A percentile compares a stretch with the other conserved stretches of the same genome.
Evolutionary conservation across 1,140 invertebrate genomes (phyloP).

Genomic region (Eumaeus atala): DNA sequence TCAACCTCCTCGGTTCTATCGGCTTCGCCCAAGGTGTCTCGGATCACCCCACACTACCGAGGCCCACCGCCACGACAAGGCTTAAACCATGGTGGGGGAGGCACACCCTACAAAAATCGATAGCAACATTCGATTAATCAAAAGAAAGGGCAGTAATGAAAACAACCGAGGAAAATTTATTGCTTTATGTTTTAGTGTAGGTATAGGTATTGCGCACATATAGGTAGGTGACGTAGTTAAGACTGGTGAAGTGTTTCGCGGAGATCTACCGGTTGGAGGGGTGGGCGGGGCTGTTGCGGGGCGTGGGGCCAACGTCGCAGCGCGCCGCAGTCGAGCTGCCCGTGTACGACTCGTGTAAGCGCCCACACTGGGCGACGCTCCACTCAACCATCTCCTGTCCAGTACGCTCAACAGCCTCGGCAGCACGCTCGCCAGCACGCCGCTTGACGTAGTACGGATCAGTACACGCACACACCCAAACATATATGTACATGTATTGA

Average conservation of each 20-base stretch:
- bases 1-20: too few species aligned
- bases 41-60: too few species aligned
- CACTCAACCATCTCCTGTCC: slow-evolving; percentile 91
- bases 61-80: too few species aligned
- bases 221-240: too few species aligned
- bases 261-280: slow-evolving; percentile 47
- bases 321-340: slow-evolving; percentile 95
- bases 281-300: slow-evolving; percentile 76
- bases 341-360: slow-evolving; percentile 94
- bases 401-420: slow-evolving; percentile 94
- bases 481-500: background rate
- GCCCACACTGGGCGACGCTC: slow-evolving; percentile 83
- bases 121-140: too few species aligned
- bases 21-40: too few species aligned
- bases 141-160: too few species aligned
- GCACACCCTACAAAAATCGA: too few species aligned
- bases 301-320: slow-evolving; percentile 92
- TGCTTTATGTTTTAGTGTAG: too few species aligned
- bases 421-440: slow-evolving; percentile 94
- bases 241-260: slow-evolving; percentile 44
- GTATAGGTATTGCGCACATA: too few species aligned
- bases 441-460: slow-evolving; percentile 95
- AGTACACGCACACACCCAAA: slow-evolving; percentile 46
- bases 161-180: too few species aligned
- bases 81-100: too few species aligned